phyloP scores from a whole-genome alignment of 2,797 vertebrate species.

The Denticeps clupeoides region DNA sequence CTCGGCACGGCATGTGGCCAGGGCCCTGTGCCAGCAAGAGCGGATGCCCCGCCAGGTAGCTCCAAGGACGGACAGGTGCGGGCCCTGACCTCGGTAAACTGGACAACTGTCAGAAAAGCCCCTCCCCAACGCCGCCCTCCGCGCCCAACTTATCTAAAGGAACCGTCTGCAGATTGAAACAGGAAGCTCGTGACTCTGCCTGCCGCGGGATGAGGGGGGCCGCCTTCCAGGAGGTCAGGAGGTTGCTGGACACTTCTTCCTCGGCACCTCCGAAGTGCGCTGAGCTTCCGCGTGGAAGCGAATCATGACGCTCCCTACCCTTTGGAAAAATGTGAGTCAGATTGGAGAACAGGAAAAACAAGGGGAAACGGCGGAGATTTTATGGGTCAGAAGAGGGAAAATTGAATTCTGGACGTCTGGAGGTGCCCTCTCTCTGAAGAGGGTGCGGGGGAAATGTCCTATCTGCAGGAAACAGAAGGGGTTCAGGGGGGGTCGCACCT shows the following conservation, averaged over 20 bases:
- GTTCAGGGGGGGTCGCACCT: slow-evolving; percentile 88
- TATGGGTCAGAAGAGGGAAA: slow-evolving; percentile 69
- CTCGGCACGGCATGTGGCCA: slow-evolving; percentile 12
- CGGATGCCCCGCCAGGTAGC: slow-evolving; percentile 20
- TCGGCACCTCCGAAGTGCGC: slow-evolving; percentile 60
- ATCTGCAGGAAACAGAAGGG: slow-evolving; percentile 99
- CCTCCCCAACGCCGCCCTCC: slow-evolving; percentile 31
- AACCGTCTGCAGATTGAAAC: slow-evolving; percentile 29
- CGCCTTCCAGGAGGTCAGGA: too few relatives aligned
- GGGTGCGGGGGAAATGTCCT: too few relatives aligned
- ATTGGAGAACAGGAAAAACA: slow-evolving; percentile 86
- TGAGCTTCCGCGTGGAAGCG: slow-evolving; percentile 87
- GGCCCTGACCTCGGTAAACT: slow-evolving; percentile 30
- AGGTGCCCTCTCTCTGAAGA: slow-evolving; percentile 49
- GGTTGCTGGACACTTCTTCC: slow-evolving; percentile 85
- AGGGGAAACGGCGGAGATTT: slow-evolving; percentile 79
- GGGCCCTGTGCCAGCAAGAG: slow-evolving; percentile 6
- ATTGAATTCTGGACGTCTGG: slow-evolving; percentile 54
- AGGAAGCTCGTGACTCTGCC: slow-evolving; percentile 41
- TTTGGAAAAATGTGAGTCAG: slow-evolving; percentile 63
- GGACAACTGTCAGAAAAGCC: slow-evolving; percentile 27
- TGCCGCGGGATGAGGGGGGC: slow-evolving; percentile 74
- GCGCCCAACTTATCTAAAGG: slow-evolving; percentile 33
- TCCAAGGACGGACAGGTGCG: slow-evolving; percentile 57
- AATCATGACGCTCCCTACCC: slow-evolving; percentile 64